A percentile compares a stretch with the other conserved stretches of the same genome.
Evolutionary conservation across 2,797 vertebrate species (phyloP).

Genomic region (Malurus leucopterus): DNA sequence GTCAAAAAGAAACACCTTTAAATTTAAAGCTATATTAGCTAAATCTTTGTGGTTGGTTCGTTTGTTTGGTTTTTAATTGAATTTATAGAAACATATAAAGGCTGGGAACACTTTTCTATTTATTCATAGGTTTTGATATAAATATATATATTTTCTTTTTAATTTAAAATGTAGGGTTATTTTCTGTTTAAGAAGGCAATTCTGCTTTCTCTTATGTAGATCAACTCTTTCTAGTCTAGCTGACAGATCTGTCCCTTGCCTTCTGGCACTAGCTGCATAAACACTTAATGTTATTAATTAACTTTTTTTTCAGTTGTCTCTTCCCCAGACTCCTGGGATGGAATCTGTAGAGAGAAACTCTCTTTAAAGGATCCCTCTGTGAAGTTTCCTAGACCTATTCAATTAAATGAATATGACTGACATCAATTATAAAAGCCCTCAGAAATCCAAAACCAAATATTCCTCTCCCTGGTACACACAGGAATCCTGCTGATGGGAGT

Average conservation of each 20-base stretch:
- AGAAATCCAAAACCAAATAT: not conserved
- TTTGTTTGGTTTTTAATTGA: not conserved
- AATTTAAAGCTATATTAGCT: not conserved
- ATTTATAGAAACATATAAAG: not conserved
- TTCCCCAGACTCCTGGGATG: not conserved
- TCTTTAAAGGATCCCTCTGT: not conserved
- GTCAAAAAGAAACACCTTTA: not conserved
- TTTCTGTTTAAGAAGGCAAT: not conserved
- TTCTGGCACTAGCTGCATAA: slow-evolving; percentile 8
- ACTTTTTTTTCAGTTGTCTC: not conserved
- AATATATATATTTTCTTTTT: not conserved
- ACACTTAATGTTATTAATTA: not conserved
- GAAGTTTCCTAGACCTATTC: not conserved
- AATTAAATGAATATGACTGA: not conserved
- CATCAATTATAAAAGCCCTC: not conserved
- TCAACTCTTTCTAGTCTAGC: not conserved
- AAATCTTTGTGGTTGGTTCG: not conserved
- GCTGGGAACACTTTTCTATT: not conserved
- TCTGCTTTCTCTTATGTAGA: not conserved
- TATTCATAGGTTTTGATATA: not conserved
- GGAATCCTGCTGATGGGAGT: not conserved
- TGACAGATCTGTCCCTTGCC: not conserved
- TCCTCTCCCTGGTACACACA: not conserved
- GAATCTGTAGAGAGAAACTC: not conserved
- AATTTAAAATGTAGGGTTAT: not conserved